Percentiles rank a stretch among this genome's conserved stretches.
Conservation (phyloP, 2,797 vertebrate species). For the Pagetopsis macropterus region DNA sequence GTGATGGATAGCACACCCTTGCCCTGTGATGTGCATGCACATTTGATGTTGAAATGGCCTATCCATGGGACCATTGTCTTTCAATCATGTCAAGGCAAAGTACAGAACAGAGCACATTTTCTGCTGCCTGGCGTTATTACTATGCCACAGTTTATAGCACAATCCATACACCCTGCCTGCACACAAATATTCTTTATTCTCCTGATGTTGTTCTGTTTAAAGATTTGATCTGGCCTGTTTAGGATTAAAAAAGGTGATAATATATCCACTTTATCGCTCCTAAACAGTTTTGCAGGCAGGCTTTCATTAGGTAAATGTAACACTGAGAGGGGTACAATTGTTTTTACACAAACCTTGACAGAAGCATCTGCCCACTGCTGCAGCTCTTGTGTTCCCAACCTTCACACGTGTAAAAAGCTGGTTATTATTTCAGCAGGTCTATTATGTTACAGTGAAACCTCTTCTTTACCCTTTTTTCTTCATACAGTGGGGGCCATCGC, state of each 20-base stretch:
- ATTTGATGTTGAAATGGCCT: constrained; percentile 84
- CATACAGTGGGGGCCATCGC: constrained; percentile 37
- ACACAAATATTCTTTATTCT: constrained; percentile 49
- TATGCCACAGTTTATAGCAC: constrained; percentile 74
- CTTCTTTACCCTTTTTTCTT: constrained; percentile 45
- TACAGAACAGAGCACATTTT: constrained; percentile 79
- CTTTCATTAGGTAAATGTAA: constrained; percentile 64
- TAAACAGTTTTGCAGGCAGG: constrained; percentile 45
- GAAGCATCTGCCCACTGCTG: constrained; percentile 61
- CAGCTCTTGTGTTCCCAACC: constrained; percentile 40
- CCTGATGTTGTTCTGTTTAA: constrained; percentile 37
- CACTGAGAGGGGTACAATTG: constrained; percentile 58
- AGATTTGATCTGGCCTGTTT: constrained; percentile 51
- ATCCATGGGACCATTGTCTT: constrained; percentile 84
- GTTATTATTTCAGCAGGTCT: constrained; percentile 60
- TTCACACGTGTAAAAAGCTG: constrained; percentile 51
- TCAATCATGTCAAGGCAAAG: constrained; percentile 84
- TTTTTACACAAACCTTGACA: constrained; percentile 61
- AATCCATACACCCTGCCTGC: constrained; percentile 49
- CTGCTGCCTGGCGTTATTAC: constrained; percentile 76
- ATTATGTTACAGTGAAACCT: constrained; percentile 56
- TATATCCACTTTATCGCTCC: constrained; percentile 37
- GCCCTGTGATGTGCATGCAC: constrained; percentile 84
- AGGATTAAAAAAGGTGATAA: constrained; percentile 37
- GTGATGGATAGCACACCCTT: constrained; percentile 83